Percentiles rank a stretch among this genome's conserved stretches.
These are phyloP conservation scores for Nudaria mundana DNA, from an alignment of 2,888 invertebrate genomes.

Conservation along the genomic window DNA sequence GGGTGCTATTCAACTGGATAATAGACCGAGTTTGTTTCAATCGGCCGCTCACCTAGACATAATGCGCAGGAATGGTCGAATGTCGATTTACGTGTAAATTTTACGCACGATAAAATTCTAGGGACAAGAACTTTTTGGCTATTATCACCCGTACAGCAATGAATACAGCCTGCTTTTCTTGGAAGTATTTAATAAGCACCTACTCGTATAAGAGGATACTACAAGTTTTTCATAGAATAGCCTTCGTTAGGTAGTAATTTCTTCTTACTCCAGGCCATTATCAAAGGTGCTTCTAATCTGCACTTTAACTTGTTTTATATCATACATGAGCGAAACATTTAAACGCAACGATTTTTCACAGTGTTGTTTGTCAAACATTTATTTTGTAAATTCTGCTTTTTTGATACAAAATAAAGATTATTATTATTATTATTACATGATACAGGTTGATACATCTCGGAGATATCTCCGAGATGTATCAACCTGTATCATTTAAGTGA, in stretches of 20 bases:
- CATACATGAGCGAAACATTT: no score
- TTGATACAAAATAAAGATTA: no score
- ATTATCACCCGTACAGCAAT: slow-evolving; percentile 6
- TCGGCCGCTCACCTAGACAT: slow-evolving; percentile 29
- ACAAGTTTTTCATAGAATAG: no score
- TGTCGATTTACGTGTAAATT: slow-evolving; percentile 1
- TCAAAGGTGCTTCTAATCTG: slow-evolving; percentile 17
- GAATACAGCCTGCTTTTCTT: slow-evolving; percentile 16
- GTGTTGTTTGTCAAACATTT: no score
- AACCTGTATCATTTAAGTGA: slow-evolving; percentile 14
- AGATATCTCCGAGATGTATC: slow-evolving; percentile 7
- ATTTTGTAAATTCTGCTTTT: no score
- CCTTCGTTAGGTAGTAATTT: slow-evolving; percentile 11
- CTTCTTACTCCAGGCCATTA: slow-evolving; percentile 17
- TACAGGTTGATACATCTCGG: neutral
- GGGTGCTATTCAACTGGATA: slow-evolving; percentile 55
- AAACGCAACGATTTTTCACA: no score
- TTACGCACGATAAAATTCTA: neutral
- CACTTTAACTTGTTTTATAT: slow-evolving; percentile 13
- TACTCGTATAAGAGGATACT: slow-evolving; percentile 9
- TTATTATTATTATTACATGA: no score
- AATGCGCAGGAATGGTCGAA: slow-evolving; percentile 27
- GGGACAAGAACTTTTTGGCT: slow-evolving; percentile 7
- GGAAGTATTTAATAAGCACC: no score
- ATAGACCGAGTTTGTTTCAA: slow-evolving; percentile 44